Evolutionary conservation across 2,888 invertebrate genomes (phyloP).

Genomic region (Apoda limacodes): DNA sequence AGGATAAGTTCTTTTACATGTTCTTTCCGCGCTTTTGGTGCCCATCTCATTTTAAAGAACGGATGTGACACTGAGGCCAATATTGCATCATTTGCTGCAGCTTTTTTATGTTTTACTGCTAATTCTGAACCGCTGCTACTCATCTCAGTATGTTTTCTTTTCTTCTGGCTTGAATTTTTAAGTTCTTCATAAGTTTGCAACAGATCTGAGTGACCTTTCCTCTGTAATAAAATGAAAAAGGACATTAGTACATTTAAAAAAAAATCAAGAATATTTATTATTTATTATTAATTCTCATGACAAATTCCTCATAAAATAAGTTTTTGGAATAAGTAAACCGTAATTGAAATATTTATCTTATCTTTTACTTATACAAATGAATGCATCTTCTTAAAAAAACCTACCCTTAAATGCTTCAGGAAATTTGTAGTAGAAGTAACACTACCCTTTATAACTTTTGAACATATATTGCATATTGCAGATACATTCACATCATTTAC

Average conservation of each 20-base stretch:
- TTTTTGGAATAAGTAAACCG: conserved; percentile 3
- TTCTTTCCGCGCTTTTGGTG: conserved; percentile 12
- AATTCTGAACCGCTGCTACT: conserved; percentile 2
- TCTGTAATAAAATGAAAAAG: no score
- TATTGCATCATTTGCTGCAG: conserved; percentile 17
- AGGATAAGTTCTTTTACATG: no score
- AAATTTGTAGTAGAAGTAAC: conserved; percentile 6
- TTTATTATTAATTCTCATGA: conserved; percentile 1
- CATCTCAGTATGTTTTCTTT: conserved; percentile 1
- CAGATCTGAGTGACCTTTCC: no score
- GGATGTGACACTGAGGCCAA: conserved; percentile 18
- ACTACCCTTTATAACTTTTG: no score
- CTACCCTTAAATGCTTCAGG: conserved; percentile 9
- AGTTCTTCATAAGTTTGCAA: no score
- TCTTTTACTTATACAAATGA: no score
- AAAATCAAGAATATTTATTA: no score
- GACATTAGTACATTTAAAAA: no score
- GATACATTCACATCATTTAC: conserved; percentile 6
- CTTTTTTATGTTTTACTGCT: no score
- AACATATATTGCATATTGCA: no score
- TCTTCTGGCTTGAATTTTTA: no score
- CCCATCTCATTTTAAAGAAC: conserved; percentile 15
- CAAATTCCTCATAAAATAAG: conserved; percentile 2
- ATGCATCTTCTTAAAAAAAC: conserved; percentile 6
- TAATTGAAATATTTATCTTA: conserved; percentile 5